These are phyloP conservation scores for Ctenoplectra terminalis DNA, from an alignment of 1,140 invertebrate species.

Conservation along the genomic window DNA sequence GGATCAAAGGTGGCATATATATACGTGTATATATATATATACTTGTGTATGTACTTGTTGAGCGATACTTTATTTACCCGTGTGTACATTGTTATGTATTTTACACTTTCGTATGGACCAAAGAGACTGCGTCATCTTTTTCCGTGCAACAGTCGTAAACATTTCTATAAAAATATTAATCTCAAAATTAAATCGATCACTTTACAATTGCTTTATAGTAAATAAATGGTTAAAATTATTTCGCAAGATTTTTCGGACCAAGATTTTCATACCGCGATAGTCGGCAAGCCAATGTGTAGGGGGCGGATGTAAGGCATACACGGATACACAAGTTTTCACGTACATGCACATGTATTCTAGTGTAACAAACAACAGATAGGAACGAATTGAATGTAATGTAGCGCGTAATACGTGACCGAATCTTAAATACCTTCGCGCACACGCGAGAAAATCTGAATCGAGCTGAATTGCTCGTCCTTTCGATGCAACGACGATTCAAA, in stretches of 20 bases:
- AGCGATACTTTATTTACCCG: constrained; percentile 31
- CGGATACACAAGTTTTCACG: neutral
- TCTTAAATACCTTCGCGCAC: neutral
- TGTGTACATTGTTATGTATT: neutral
- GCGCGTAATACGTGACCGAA: neutral
- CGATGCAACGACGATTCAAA: neutral
- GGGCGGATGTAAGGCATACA: neutral
- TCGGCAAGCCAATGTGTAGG: no score
- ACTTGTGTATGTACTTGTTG: neutral
- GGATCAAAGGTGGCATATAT: no score
- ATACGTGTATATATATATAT: no score
- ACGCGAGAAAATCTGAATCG: neutral
- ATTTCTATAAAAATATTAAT: constrained; percentile 69
- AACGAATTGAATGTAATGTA: neutral
- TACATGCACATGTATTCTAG: neutral
- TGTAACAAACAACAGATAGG: no score
- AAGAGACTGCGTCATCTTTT: constrained; percentile 37
- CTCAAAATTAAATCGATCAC: constrained; percentile 41
- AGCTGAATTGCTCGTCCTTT: neutral
- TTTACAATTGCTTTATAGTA: neutral
- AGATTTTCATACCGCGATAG: neutral
- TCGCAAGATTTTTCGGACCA: neutral
- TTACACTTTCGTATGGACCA: constrained; percentile 42
- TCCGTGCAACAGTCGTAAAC: constrained; percentile 55
- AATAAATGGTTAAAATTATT: neutral